These are phyloP conservation scores for Sclerodermus sp. DNA, from an alignment of 2,888 invertebrate species.

Conservation along the genomic window DNA sequence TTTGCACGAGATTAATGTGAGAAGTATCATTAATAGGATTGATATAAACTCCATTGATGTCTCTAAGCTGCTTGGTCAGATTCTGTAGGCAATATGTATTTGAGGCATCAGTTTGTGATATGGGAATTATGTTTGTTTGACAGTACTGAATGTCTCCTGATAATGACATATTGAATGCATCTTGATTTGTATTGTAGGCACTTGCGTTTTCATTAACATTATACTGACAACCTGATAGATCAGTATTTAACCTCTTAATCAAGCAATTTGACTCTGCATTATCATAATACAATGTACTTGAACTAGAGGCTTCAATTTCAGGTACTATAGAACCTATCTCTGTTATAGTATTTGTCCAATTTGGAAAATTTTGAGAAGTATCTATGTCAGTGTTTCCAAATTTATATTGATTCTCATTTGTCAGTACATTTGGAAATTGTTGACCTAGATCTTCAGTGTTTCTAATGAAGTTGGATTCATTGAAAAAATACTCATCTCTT, in stretches of 20 bases:
- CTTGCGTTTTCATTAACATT: constrained; percentile 11
- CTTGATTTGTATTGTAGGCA: constrained; percentile 17
- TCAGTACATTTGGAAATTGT: constrained; percentile 20
- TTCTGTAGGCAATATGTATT: constrained; percentile 32
- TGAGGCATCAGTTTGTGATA: constrained; percentile 15
- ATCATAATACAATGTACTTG: constrained; percentile 28
- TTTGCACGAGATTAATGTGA: constrained; percentile 13
- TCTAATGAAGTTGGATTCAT: constrained; percentile 20
- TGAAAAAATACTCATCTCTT: constrained; percentile 25
- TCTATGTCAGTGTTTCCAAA: constrained; percentile 26
- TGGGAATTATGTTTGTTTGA: constrained; percentile 16
- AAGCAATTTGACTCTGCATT: constrained; percentile 16
- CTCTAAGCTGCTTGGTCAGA: constrained; percentile 19
- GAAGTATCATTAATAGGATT: constrained; percentile 12
- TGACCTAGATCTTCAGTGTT: constrained; percentile 24
- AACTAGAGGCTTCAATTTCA: constrained; percentile 21
- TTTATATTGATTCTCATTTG: constrained; percentile 25
- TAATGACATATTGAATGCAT: constrained; percentile 15
- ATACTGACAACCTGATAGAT: constrained; percentile 20
- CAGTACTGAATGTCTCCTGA: constrained; percentile 22
- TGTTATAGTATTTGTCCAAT: constrained; percentile 37
- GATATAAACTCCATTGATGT: constrained; percentile 20
- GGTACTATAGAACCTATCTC: constrained; percentile 9
- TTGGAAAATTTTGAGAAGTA: constrained; percentile 40
- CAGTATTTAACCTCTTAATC: constrained; percentile 11